phyloP scores from a whole-genome alignment of 2,888 invertebrate genomes.

The Volucella inflata region DNA sequence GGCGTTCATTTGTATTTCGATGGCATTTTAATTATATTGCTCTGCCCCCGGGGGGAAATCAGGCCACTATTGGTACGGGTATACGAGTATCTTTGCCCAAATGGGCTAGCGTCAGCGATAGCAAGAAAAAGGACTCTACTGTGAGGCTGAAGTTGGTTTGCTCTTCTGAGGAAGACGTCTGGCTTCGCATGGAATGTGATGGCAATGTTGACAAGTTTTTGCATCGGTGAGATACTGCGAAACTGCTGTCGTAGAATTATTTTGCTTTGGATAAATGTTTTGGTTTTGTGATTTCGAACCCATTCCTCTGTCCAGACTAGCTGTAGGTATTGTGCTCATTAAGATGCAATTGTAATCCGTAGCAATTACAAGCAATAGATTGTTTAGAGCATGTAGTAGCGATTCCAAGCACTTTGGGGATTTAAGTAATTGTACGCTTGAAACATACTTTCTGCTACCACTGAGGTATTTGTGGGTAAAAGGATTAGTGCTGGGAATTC shows the following conservation, averaged over 20 bases:
- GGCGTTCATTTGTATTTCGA: constrained; percentile 76
- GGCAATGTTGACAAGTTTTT: constrained; percentile 75
- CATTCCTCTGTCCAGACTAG: constrained; percentile 19
- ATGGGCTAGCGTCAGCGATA: constrained; percentile 21
- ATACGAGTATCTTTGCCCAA: constrained; percentile 34
- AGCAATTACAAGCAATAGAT: constrained; percentile 48
- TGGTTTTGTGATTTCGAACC: constrained; percentile 25
- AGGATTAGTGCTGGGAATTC: too few species aligned
- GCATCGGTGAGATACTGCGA: constrained; percentile 56
- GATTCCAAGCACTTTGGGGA: constrained; percentile 66
- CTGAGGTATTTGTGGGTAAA: too few species aligned
- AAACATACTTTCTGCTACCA: neutral
- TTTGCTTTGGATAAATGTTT: constrained; percentile 25
- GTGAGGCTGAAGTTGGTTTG: constrained; percentile 17
- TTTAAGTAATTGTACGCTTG: constrained; percentile 7
- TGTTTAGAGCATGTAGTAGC: constrained; percentile 52
- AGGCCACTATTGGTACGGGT: constrained; percentile 72
- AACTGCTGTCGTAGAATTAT: constrained; percentile 32
- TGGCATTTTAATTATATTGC: constrained; percentile 76
- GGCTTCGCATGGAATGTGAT: constrained; percentile 68
- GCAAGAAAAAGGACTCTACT: constrained; percentile 27
- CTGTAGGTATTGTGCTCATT: constrained; percentile 66
- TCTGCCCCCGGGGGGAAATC: constrained; percentile 74
- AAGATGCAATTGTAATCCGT: constrained; percentile 61
- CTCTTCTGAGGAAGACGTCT: constrained; percentile 64